Evolutionary conservation across 2,113 vertebrate species (phyloP), one percentile per base, ranked within the genome.

Genomic region (Syngnathus typhle): DNA sequence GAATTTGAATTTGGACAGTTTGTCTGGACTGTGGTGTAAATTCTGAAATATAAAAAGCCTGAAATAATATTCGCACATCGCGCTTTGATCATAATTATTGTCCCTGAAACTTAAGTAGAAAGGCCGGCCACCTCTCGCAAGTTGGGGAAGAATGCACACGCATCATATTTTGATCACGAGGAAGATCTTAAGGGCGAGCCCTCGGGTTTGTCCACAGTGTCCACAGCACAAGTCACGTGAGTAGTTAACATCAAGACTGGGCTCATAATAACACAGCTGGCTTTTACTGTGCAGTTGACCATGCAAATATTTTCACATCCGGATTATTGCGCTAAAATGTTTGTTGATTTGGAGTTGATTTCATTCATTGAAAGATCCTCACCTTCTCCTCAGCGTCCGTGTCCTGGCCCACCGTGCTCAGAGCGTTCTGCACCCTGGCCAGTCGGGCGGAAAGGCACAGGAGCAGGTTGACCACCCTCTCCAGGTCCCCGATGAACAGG

Each of bases 371-470:
- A 38, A 61, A 61, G n/a, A 19, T 46, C 32, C 90, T 84, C 84
- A 96, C 96, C 93, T 91, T 94, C 84, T 99, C 96, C 23, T 98
- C 96, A 0, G 90, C 80, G 60, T 96, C 95, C 0, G 88, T 88
- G 21, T 77, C 80, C 18, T 91, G 69, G 5, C 93, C 90, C 0
- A 86, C 74, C 18, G 86, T 91, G 78, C 89, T 92, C 77, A 99
- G 84, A 56, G 96, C 94, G 0, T 93, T 91, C 72, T 92, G 93
- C 2, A 99, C 94, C 0, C 96, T 89, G 74, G 92, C 92, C 0
- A 99, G 92, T 47, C 96, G 93, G 55, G 92, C 93, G 10, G 95
- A 96, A 46, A 99, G 78, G 65, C 95, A 94, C 60, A 99, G 86
- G 77, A 99, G 69, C 73, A 99, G 93, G 81, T 83, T 96, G 49